Evolutionary conservation across 1,140 invertebrate species (phyloP), one percentile per base, ranked within the genome.

Genomic region (Drosophila lowei): DNA sequence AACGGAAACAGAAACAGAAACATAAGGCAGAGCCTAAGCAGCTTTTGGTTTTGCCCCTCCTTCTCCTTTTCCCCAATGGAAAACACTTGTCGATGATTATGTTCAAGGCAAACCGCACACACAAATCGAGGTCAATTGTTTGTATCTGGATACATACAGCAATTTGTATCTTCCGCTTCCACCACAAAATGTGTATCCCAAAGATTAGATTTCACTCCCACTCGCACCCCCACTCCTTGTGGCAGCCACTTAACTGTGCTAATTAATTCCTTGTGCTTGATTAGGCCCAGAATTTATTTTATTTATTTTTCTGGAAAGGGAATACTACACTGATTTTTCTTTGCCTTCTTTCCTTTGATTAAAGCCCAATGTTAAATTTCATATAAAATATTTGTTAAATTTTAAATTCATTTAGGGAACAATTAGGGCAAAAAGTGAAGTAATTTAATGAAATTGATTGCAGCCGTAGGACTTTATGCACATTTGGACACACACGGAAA

Each of bases 31-130:
- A 38, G 34, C 34, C 48, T 77, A 79, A 77, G 60, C 48, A 53
- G 46, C 58, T 74, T 80, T 64, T 46, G 53, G 49, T 34, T 44
- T 44, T 46, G 3, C 13, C 9, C 30, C 18, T 34, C 8, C 15
- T 9, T 13, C 11, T 9, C 25, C 6, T 9, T 21, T 11, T 41
- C 6, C 6, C n/a, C 30, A 58, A 44, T 42, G 34, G 43, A 42
- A 47, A 67, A 70, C 60, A 55, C 61, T 74, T 83, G 57, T 76
- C 60, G 43, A 77, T 77, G 73, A 79, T 79, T 79, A 77, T 77
- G 67, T 73, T 77, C 72, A 84, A 77, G 76, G 67, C 57, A 64
- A 74, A 77, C 77, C 56, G 47, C 77, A 73, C 68, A 66, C 34
- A 1, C 11, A 60, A 73, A 77, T 70, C 53, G 80, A 85, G 80